These are phyloP conservation scores for Sebastes hubbsi DNA, from an alignment of 2,797 vertebrate genomes.

Conservation along the genomic window DNA sequence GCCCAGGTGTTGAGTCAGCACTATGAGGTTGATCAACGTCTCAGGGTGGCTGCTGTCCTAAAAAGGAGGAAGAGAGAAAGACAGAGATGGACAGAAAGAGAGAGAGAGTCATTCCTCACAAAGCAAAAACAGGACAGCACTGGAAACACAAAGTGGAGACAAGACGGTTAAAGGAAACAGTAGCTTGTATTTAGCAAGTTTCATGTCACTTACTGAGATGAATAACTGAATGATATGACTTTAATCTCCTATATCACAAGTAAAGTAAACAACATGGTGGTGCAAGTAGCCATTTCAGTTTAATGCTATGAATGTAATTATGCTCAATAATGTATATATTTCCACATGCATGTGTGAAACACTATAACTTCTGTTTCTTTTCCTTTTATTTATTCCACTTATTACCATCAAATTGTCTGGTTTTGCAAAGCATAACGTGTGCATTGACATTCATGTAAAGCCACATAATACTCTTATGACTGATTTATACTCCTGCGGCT, in stretches of 20 bases:
- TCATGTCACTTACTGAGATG: background rate
- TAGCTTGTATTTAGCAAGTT: background rate
- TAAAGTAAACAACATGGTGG: background rate
- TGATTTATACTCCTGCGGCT: background rate
- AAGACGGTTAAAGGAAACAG: background rate
- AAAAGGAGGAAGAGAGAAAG: background rate
- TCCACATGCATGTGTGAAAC: background rate
- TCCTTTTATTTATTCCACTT: background rate
- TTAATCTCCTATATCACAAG: background rate
- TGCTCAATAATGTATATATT: background rate
- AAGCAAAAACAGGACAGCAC: background rate
- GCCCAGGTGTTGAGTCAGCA: slow-evolving; percentile 93
- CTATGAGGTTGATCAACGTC: slow-evolving; percentile 94
- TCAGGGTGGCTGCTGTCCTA: slow-evolving; percentile 96
- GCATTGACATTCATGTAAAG: background rate
- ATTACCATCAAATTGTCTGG: background rate
- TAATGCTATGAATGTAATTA: background rate
- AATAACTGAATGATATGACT: background rate
- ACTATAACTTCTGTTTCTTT: background rate
- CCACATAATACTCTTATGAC: background rate
- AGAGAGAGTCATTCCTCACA: background rate
- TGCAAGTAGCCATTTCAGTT: background rate
- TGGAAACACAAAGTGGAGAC: background rate
- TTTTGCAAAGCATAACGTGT: background rate
- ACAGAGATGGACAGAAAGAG: background rate